Percentiles rank a stretch among this genome's conserved stretches.
These are phyloP conservation scores for Nomada hirtipes DNA, from an alignment of 2,888 invertebrate genomes.

Conservation along the genomic window DNA sequence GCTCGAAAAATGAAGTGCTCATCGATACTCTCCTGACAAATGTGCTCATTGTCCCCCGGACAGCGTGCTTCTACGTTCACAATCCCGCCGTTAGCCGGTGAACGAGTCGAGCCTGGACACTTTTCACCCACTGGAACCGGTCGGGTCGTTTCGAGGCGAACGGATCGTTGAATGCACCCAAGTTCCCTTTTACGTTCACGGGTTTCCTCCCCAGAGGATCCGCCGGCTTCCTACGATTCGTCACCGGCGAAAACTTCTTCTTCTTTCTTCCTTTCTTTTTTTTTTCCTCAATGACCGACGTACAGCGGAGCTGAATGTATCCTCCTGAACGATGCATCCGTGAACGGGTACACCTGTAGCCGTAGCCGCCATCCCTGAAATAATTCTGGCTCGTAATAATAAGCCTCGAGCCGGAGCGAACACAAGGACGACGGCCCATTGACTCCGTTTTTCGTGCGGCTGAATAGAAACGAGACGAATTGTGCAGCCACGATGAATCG, in stretches of 20 bases:
- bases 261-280: conserved; percentile 5
- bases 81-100: conserved; percentile 47
- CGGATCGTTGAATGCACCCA: conserved; percentile 46
- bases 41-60: conserved; percentile 63
- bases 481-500: conserved; percentile 61
- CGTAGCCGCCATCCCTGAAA: conserved; percentile 49
- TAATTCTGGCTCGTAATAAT: conserved; percentile 62
- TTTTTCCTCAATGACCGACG: conserved; percentile 64
- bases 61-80: conserved; percentile 51
- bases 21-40: conserved; percentile 73
- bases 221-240: conserved; percentile 61
- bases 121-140: conserved; percentile 35
- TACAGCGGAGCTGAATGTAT: conserved; percentile 48
- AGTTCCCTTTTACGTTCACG: conserved; percentile 23
- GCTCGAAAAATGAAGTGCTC: conserved; percentile 69
- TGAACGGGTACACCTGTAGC: conserved; percentile 68
- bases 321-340: conserved; percentile 33
- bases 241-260: conserved; percentile 63
- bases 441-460: conserved; percentile 60
- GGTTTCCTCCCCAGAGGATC: conserved; percentile 39
- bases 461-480: conserved; percentile 59
- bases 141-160: conserved; percentile 9
- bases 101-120: conserved; percentile 32
- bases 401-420: conserved; percentile 55
- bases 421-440: conserved; percentile 63